Evolutionary conservation across 2,888 invertebrate species (phyloP).

Genomic region (Nematopogon swammerdamellus): DNA sequence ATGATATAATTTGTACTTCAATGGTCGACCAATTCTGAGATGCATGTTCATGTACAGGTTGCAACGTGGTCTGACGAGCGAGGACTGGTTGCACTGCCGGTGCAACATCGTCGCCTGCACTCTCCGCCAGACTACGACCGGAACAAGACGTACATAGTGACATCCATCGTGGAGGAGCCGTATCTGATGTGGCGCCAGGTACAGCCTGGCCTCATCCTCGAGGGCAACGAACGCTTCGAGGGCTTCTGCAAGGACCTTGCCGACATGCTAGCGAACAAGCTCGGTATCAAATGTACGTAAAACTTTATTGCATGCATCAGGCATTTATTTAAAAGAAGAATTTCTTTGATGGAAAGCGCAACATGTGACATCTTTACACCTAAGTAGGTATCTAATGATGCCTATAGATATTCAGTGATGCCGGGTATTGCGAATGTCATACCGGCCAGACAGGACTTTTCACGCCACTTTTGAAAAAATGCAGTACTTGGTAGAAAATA

Average conservation of each 20-base stretch:
- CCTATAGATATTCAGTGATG: too few species aligned
- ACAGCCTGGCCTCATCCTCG: conserved; percentile 60
- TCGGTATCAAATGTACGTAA: conserved; percentile 81
- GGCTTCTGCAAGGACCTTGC: conserved; percentile 93
- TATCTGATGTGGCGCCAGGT: conserved; percentile 76
- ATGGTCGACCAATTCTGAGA: too few species aligned
- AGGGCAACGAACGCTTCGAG: conserved; percentile 76
- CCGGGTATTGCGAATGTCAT: too few species aligned
- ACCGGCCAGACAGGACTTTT: too few species aligned
- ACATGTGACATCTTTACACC: too few species aligned
- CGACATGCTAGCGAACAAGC: conserved; percentile 72
- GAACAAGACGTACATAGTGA: conserved; percentile 84
- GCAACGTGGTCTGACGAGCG: conserved; percentile 84
- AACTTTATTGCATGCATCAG: neutral
- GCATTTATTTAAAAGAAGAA: too few species aligned
- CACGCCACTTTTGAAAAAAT: too few species aligned
- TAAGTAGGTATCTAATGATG: too few species aligned
- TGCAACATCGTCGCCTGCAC: conserved; percentile 71
- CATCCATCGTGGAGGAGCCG: conserved; percentile 83
- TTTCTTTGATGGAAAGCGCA: too few species aligned
- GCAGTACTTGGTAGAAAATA: too few species aligned
- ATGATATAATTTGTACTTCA: too few species aligned
- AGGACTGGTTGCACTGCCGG: conserved; percentile 70
- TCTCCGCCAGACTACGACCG: conserved; percentile 71
- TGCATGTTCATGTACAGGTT: conserved; percentile 47